Evolutionary conservation across 1,140 invertebrate genomes (phyloP).

Genomic region (Achroia grisella): DNA sequence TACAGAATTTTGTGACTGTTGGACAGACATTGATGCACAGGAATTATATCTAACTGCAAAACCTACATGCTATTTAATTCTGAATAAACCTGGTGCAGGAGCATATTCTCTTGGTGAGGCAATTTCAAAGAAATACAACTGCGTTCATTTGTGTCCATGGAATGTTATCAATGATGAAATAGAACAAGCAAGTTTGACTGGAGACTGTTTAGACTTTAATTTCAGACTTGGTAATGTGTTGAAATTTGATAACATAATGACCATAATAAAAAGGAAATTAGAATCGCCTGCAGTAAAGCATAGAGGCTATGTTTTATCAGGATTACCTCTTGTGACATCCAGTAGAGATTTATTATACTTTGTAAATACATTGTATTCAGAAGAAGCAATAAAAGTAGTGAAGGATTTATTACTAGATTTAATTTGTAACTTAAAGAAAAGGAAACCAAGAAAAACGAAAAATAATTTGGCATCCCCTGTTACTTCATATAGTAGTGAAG

Average conservation of each 20-base stretch:
- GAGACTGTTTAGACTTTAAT: constrained; percentile 72
- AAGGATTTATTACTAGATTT: constrained; percentile 63
- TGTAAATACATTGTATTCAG: constrained; percentile 45
- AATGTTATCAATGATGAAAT: constrained; percentile 74
- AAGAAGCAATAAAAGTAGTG: constrained; percentile 61
- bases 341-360: constrained; percentile 27
- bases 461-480: constrained; percentile 7
- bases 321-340: constrained; percentile 73
- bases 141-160: constrained; percentile 74
- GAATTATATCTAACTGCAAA: constrained; percentile 60
- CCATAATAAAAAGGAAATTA: constrained; percentile 67
- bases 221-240: constrained; percentile 66
- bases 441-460: constrained; percentile 24
- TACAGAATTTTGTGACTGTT: constrained; percentile 26
- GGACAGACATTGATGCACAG: constrained; percentile 67
- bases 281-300: constrained; percentile 67
- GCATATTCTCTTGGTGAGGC: constrained; percentile 65
- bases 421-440: constrained; percentile 50
- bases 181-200: constrained; percentile 57
- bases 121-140: constrained; percentile 72
- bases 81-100: constrained; percentile 75
- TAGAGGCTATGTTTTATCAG: constrained; percentile 76
- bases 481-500: constrained; percentile 27
- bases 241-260: constrained; percentile 59
- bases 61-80: constrained; percentile 73